Conservation (phyloP, 2,113 vertebrate genomes). For the Cyphomyrus discorhynchus region DNA sequence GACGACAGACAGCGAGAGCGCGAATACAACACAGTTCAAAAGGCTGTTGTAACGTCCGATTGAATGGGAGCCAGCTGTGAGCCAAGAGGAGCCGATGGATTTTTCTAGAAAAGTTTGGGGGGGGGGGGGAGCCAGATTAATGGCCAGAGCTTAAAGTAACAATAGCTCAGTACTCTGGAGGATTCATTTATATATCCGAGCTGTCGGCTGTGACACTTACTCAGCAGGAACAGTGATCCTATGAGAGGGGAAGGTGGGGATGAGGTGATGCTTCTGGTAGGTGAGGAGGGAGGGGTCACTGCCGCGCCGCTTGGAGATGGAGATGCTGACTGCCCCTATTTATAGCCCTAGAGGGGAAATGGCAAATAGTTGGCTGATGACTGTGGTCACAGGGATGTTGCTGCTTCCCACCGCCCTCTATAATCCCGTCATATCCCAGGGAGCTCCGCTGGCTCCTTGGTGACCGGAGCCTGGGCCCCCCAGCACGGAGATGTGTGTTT, state of each 20-base stretch:
- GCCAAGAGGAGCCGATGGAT: conserved; percentile 24
- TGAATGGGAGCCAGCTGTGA: neutral
- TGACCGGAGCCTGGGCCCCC: conserved; percentile 25
- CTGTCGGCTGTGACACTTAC: conserved; percentile 39
- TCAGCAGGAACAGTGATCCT: conserved; percentile 37
- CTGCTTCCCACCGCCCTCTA: conserved; percentile 41
- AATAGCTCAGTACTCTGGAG: conserved; percentile 27
- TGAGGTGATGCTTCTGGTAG: conserved; percentile 29
- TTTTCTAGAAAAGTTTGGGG: conserved; percentile 6
- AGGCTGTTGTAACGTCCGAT: neutral
- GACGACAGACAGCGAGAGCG: neutral
- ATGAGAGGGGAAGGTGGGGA: conserved; percentile 32
- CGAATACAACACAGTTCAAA: neutral
- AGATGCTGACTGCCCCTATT: conserved; percentile 51
- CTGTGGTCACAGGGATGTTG: conserved; percentile 31
- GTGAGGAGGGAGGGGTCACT: conserved; percentile 34
- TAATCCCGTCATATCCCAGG: conserved; percentile 55
- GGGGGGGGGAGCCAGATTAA: conserved; percentile 2
- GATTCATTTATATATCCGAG: conserved; percentile 41
- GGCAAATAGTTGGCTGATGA: conserved; percentile 55
- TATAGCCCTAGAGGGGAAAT: conserved; percentile 50
- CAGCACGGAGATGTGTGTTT: neutral
- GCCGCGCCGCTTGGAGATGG: conserved; percentile 32
- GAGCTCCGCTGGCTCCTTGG: conserved; percentile 43
- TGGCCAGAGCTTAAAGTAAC: conserved; percentile 26